phyloP scores from a whole-genome alignment of 2,888 invertebrate genomes.

The Xestia sexstrigata region DNA sequence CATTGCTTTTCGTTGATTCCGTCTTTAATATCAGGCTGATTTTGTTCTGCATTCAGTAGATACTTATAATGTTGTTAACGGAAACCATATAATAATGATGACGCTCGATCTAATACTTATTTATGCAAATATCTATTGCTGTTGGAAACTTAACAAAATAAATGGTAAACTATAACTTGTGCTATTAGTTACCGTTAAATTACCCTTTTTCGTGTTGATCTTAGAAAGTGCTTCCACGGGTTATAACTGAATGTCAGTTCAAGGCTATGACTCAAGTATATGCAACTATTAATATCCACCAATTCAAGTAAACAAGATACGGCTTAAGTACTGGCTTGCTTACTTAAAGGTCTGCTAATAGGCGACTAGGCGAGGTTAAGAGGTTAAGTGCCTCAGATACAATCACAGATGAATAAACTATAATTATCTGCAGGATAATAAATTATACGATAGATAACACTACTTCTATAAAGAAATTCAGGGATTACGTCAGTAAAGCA shows the following conservation, averaged over 20 bases:
- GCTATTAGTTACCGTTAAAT: background rate
- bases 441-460: background rate
- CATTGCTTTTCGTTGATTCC: slow-evolving; percentile 23
- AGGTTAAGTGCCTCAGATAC: slow-evolving; percentile 21
- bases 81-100: slow-evolving; percentile 1
- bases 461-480: slow-evolving; percentile 10
- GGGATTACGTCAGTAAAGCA: slow-evolving; percentile 17
- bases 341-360: slow-evolving; percentile 36
- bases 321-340: slow-evolving; percentile 14
- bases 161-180: background rate
- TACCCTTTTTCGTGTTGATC: background rate
- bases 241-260: slow-evolving; percentile 8
- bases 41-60: background rate
- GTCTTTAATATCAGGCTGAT: background rate
- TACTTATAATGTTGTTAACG: background rate
- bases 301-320: slow-evolving; percentile 30
- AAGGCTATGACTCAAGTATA: slow-evolving; percentile 22
- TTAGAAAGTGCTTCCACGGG: slow-evolving; percentile 1
- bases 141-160: background rate
- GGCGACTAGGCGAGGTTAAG: slow-evolving; percentile 30
- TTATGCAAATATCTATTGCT: background rate
- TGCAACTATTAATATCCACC: slow-evolving; percentile 5
- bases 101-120: background rate
- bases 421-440: slow-evolving; percentile 22
- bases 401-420: slow-evolving; percentile 48